Evolutionary conservation across 1,140 invertebrate species (phyloP).

Genomic region (Brachionus asplanchnoidis): DNA sequence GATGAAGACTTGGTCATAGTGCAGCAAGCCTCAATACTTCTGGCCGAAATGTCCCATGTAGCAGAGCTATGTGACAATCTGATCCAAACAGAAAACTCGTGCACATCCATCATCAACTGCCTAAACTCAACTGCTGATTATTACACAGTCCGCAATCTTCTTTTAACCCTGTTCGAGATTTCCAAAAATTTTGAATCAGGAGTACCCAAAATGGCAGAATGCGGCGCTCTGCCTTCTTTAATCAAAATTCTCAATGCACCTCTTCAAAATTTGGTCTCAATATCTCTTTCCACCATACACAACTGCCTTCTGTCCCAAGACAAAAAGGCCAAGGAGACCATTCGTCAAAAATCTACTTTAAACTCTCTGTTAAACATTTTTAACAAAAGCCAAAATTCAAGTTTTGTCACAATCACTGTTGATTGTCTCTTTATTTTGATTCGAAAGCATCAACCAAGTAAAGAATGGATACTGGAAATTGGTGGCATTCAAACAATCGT

Average conservation of each 20-base stretch:
- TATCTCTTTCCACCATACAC: not conserved
- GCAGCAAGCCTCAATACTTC: not conserved
- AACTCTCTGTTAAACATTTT: not conserved
- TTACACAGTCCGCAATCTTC: not conserved
- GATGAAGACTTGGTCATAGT: constrained; percentile 9
- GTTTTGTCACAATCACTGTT: not conserved
- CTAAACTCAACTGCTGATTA: not conserved
- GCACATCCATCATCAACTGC: not conserved
- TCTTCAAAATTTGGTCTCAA: not conserved
- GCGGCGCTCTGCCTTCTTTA: not conserved
- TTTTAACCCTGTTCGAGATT: not conserved
- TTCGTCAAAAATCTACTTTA: not conserved
- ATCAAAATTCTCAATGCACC: not conserved
- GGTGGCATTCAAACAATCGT: not conserved
- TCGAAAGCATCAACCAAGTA: not conserved
- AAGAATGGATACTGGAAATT: not conserved
- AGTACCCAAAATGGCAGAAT: not conserved
- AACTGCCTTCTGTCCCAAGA: not conserved
- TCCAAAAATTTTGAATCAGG: not conserved
- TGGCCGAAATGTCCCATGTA: not conserved
- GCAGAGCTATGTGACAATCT: not conserved
- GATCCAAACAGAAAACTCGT: not conserved
- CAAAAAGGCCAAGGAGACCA: not conserved
- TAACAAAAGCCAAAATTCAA: not conserved
- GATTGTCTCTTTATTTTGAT: not conserved